Conservation (phyloP, 35 echinoderm and acorn worm species). For the Heliocidaris tuberculata region DNA sequence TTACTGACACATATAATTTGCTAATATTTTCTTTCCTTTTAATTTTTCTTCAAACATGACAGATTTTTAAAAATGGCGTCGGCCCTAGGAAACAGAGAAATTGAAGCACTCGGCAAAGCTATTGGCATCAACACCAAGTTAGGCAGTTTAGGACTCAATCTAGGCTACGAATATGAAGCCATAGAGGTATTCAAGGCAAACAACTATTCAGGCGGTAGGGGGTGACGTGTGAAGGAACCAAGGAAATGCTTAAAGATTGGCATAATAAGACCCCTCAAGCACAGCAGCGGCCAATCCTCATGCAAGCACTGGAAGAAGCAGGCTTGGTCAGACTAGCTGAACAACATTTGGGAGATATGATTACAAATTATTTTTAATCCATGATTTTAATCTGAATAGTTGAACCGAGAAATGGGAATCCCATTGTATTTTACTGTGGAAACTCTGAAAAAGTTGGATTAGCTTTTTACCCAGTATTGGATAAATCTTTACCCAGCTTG, state of each 20-base stretch:
- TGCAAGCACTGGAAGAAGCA: not conserved
- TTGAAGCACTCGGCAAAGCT: not conserved
- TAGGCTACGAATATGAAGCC: not conserved
- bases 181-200: not conserved
- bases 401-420: too few relatives aligned
- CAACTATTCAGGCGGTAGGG: not conserved
- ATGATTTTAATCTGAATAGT: too few relatives aligned
- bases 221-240: not conserved
- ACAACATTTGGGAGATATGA: not conserved
- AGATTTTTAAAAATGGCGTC: not conserved
- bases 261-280: not conserved
- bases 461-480: too few relatives aligned
- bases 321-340: not conserved
- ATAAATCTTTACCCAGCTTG: too few relatives aligned
- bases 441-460: too few relatives aligned
- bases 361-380: not conserved
- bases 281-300: not conserved
- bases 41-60: not conserved
- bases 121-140: not conserved
- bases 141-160: not conserved
- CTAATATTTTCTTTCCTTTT: not conserved
- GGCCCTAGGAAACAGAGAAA: not conserved
- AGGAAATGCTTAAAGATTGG: not conserved
- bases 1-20: too few relatives aligned
- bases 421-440: too few relatives aligned